phyloP scores from a whole-genome alignment of 2,888 invertebrate species.

The Lasioglossum malachurum region DNA sequence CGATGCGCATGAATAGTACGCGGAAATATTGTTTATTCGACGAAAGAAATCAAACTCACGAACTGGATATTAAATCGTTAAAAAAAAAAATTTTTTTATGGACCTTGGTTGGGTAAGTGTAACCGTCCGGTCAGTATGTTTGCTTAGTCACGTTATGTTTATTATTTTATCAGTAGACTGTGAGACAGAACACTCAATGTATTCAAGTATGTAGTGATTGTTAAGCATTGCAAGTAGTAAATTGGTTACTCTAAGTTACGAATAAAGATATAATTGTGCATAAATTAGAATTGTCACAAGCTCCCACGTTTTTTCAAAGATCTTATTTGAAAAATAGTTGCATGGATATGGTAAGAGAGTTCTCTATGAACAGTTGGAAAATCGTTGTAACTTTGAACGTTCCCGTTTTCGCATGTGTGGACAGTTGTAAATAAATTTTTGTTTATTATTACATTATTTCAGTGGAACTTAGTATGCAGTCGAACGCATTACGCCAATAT shows the following conservation, averaged over 20 bases:
- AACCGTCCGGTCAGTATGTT: conserved; percentile 42
- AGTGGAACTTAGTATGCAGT: conserved; percentile 92
- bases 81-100: background rate
- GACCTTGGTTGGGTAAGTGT: conserved; percentile 42
- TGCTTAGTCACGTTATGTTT: background rate
- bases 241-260: no score
- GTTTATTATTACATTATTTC: conserved; percentile 66
- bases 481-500: conserved; percentile 89
- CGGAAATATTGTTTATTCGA: conserved; percentile 9
- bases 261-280: background rate
- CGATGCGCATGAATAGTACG: conserved; percentile 23
- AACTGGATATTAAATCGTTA: conserved; percentile 25
- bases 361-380: background rate
- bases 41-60: background rate
- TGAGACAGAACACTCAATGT: background rate
- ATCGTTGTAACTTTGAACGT: background rate
- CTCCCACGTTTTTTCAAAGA: background rate
- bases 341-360: conserved; percentile 31
- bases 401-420: background rate
- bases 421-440: conserved; percentile 34
- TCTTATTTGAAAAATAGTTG: conserved; percentile 26
- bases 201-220: background rate
- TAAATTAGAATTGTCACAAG: background rate
- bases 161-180: background rate
- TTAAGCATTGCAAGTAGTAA: background rate